Evolutionary conservation across 2,888 invertebrate species (phyloP).

Genomic region (Cacoxenus indagator): DNA sequence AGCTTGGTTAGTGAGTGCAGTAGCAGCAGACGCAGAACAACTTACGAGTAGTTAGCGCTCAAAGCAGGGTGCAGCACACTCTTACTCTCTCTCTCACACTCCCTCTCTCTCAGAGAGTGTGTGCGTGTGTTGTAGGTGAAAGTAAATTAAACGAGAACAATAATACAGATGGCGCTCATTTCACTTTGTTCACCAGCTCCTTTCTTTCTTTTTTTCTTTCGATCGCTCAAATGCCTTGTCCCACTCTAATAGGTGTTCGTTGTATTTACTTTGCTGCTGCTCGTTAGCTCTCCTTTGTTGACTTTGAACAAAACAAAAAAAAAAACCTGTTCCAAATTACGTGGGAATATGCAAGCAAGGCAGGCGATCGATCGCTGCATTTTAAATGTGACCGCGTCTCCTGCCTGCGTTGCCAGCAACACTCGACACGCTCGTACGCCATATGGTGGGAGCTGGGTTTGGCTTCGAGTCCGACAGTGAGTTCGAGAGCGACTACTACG

Average conservation of each 20-base stretch:
- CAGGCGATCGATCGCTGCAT: too few species aligned
- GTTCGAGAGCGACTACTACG: not conserved
- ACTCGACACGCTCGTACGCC: too few species aligned
- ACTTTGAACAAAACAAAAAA: not conserved
- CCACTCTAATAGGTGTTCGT: not conserved
- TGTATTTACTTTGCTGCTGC: not conserved
- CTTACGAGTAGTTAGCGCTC: too few species aligned
- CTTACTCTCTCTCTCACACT: too few species aligned
- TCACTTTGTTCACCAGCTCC: not conserved
- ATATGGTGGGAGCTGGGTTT: too few species aligned
- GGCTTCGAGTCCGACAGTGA: too few species aligned
- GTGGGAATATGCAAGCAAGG: not conserved
- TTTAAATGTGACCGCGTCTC: not conserved
- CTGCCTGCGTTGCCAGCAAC: not conserved
- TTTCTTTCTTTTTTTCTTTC: not conserved
- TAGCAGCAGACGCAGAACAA: not conserved
- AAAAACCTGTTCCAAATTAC: not conserved
- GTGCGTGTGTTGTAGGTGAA: not conserved
- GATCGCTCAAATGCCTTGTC: not conserved
- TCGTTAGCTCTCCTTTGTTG: not conserved
- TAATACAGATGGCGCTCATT: not conserved
- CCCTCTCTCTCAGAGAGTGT: too few species aligned
- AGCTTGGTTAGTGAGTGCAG: not conserved
- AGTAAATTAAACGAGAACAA: not conserved
- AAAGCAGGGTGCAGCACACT: too few species aligned